A percentile compares a stretch with the other conserved stretches of the same genome.
Conservation (phyloP, 2,797 vertebrate genomes). For the Rhabdomys pumilio region DNA sequence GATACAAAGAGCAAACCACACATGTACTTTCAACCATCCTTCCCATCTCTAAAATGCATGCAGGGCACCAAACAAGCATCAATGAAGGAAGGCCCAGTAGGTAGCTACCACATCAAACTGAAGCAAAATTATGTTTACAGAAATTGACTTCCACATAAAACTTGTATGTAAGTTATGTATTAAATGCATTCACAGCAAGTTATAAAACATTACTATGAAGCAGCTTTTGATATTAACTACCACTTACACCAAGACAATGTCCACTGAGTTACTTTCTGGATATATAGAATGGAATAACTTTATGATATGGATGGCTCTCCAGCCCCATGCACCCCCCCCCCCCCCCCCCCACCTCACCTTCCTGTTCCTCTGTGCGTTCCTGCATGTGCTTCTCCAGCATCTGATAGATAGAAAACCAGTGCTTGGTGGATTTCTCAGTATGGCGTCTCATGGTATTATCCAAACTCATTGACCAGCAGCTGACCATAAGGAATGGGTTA, state of each 20-base stretch:
- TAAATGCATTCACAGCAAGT: neutral
- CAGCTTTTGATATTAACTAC: neutral
- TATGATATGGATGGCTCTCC: neutral
- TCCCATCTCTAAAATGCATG: neutral
- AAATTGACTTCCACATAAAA: neutral
- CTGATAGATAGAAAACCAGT: constrained; percentile 98
- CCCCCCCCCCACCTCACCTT: constrained; percentile 89
- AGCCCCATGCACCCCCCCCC: neutral
- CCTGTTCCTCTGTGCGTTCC: constrained; percentile 88
- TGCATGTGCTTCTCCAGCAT: constrained; percentile 94
- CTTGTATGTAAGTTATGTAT: neutral
- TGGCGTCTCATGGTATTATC: constrained; percentile 95
- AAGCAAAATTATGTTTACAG: neutral
- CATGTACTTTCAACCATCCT: neutral
- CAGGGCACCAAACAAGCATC: neutral
- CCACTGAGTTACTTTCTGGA: constrained; percentile 4
- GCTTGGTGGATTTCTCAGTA: constrained; percentile 94
- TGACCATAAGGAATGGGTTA: constrained; percentile 79
- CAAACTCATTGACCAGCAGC: constrained; percentile 97
- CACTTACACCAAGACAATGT: neutral
- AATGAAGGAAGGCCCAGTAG: neutral
- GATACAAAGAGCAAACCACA: constrained; percentile 11
- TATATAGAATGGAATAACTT: neutral
- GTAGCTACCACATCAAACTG: neutral
- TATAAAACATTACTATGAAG: neutral